Base-by-base conservation (phyloP, 2,797 vertebrate genomes). In the Vireo griseus region DNA sequence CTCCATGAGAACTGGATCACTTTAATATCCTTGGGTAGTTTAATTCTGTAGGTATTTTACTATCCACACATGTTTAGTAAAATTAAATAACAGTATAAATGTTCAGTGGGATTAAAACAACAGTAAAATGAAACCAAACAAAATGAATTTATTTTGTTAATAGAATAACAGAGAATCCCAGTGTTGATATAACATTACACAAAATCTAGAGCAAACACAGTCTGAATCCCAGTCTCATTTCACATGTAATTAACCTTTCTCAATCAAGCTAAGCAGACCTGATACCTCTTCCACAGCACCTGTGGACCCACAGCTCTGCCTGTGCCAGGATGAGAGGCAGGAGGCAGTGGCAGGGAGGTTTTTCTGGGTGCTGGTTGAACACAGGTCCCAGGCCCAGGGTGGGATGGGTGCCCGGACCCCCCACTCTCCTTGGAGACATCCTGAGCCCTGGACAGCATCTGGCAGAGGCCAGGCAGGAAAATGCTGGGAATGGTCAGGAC, bases 161-260 rank as follows among this genome's bases (percentile, higher is more conserved):
- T 98, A 98, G 97, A 98, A 97, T 98, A 97, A 97, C 96, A 97
- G 97, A 97, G 96, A 97, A 97, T 97, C 97, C 97, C 97, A 97
- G 76, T 98, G 97, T 98, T 98, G 97, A 97, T 98, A 98, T 98
- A 98, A 97, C 97, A 97, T 98, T 97, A 93, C 94, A 97, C 97
- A 98, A 98, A 98, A 98, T 97, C 98, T 97, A 98, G 97, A 98
- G 97, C 97, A 98, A 98, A 98, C 97, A 98, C 61, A 88, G 95
- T 86, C 96, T 94, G 97, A 98, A 98, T 98, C 98, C 97, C 97
- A 98, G 96, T 93, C 96, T 98, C 97, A 98, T 98, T 98, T 98
- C 97, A 98, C 97, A 98, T 98, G 97, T 98, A 98, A 98, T 98
- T 98, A 98, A 98, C 97, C 98, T 98, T 98, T 97, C 97, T 97